Conservation (phyloP, 2,888 invertebrate species). For the Eulithis prunata region DNA sequence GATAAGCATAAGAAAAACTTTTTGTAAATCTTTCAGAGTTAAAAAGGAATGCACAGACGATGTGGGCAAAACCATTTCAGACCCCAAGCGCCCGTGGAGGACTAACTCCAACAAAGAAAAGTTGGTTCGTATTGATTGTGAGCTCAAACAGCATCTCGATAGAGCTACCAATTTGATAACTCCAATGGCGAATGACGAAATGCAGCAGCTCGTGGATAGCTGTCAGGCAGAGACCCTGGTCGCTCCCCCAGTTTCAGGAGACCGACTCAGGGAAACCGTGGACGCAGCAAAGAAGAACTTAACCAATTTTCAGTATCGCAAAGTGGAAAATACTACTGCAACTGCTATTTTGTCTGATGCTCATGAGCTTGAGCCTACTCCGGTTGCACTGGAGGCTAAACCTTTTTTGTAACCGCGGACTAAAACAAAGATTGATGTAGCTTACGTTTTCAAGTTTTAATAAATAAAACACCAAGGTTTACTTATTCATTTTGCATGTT, state of each 20-base stretch:
- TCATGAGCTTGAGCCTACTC: conserved; percentile 43
- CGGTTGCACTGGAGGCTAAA: conserved; percentile 2
- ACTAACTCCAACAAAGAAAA: conserved; percentile 70
- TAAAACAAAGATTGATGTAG: neutral
- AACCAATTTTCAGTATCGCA: conserved; percentile 72
- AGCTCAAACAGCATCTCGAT: conserved; percentile 68
- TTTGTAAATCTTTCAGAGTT: conserved; percentile 52
- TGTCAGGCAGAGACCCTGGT: conserved; percentile 54
- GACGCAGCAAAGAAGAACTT: conserved; percentile 67
- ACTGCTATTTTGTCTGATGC: conserved; percentile 63
- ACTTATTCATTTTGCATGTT: no score
- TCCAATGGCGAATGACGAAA: conserved; percentile 61
- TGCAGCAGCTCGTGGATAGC: conserved; percentile 61
- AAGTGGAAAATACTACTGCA: conserved; percentile 68
- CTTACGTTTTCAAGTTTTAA: no score
- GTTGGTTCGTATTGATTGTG: conserved; percentile 66
- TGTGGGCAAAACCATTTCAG: conserved; percentile 43
- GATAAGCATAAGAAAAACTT: conserved; percentile 12
- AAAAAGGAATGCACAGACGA: conserved; percentile 48
- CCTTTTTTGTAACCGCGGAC: neutral
- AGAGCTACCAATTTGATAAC: conserved; percentile 54
- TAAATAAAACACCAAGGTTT: no score
- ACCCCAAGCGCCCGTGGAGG: conserved; percentile 74
- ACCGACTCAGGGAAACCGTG: conserved; percentile 63
- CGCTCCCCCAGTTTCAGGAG: conserved; percentile 49